These are phyloP conservation scores for Gymnopithys bicolor DNA, from an alignment of 2,797 vertebrate species.

Conservation along the genomic window DNA sequence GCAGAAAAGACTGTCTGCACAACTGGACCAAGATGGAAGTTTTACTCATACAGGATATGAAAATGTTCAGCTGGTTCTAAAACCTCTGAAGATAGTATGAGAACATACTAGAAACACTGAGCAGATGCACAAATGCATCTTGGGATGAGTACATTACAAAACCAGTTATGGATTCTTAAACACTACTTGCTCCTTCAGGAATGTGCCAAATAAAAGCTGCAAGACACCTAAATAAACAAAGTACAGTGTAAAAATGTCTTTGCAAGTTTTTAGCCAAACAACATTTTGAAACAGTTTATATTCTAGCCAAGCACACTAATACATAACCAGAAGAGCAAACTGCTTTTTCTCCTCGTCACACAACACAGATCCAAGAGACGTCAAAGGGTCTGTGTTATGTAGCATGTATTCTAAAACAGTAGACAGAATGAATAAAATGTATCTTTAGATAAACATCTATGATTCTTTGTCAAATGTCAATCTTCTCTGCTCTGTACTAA, in stretches of 20 bases:
- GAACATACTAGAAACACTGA: conserved; percentile 59
- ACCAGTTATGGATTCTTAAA: conserved; percentile 40
- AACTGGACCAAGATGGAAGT: background rate
- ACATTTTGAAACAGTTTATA: conserved; percentile 21
- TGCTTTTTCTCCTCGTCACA: background rate
- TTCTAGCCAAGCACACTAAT: conserved; percentile 22
- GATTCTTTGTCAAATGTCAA: background rate
- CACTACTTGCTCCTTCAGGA: conserved; percentile 45
- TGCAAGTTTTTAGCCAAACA: conserved; percentile 42
- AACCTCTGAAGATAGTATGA: conserved; percentile 40
- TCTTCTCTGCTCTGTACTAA: background rate
- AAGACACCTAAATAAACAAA: conserved; percentile 69
- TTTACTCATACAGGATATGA: background rate
- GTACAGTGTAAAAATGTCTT: conserved; percentile 1
- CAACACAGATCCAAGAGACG: conserved; percentile 28
- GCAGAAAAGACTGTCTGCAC: background rate
- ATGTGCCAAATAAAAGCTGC: conserved; percentile 62
- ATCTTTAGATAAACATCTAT: background rate
- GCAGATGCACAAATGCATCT: conserved; percentile 58
- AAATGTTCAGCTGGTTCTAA: conserved; percentile 24
- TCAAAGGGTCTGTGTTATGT: background rate
- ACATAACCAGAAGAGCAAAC: conserved; percentile 12
- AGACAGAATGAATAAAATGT: background rate
- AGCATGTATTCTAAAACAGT: background rate
- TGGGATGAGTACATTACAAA: conserved; percentile 38